Evolutionary conservation across 2,797 vertebrate genomes (phyloP), one percentile per base, ranked within the genome.

Genomic region (Delichon dasypus): DNA sequence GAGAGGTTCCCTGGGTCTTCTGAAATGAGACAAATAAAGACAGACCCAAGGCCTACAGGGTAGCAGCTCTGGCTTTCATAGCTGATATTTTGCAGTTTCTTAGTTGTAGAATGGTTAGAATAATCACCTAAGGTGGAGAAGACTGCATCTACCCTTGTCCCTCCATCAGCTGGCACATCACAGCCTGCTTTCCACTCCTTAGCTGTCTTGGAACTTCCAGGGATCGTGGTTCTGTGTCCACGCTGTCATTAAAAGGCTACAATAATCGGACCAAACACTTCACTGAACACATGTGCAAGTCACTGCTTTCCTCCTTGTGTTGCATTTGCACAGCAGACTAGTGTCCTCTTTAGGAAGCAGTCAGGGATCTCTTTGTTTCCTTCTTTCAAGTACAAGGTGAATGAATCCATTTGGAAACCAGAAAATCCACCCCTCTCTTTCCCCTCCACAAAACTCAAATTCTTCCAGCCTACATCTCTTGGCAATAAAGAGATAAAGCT

Each of bases 341-440:
- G 68, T 51, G 85, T 57, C 38, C 80, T 91, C 64, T 81, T 95
- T 47, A 60, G 73, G 70, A 81, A 88, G 70, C 72, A 88, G 57
- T 40, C 65, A 77, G 40, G 78, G 60, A 93, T 79, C 70, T 83
- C 90, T 96, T 95, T 95, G 86, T 95, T 98, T 97, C 97, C 96
- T 91, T 94, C 89, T 93, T 96, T 96, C 89, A 96, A 97, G 97
- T 98, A 98, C 97, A 97, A 98, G 97, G 98, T 97, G 98, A 98
- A 98, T 98, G 97, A 98, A 98, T 97, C 94, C 89, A 87, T 97
- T 96, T 94, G 97, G 97, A 97, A 97, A 96, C 92, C 90, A 92
- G 96, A 94, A 92, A 76, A 96, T 94, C 85, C 58, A 85, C 64
- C 61, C 40, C 64, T 91, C 88, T 47, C 73, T 71, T 86, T 45